These are phyloP conservation scores for Diaphora mendica DNA, from an alignment of 2,888 invertebrate species.

Conservation along the genomic window DNA sequence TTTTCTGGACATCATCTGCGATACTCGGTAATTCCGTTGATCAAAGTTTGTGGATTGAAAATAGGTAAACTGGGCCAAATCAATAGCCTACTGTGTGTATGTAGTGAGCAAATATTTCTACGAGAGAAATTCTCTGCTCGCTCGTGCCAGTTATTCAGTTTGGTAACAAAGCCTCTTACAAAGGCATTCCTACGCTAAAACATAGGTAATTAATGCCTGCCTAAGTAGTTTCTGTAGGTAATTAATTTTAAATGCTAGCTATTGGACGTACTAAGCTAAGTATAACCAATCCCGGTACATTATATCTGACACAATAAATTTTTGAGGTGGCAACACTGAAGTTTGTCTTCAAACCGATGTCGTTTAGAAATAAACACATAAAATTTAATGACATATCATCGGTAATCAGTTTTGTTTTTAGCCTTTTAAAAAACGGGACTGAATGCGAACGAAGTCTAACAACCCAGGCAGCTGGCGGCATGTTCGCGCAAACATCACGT, in stretches of 20 bases:
- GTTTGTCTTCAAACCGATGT: background rate
- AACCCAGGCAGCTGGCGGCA: slow-evolving; percentile 32
- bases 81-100: slow-evolving; percentile 19
- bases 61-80: slow-evolving; percentile 27
- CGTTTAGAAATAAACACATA: background rate
- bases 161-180: background rate
- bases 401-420: slow-evolving; percentile 2
- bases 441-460: slow-evolving; percentile 28
- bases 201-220: background rate
- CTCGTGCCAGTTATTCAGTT: slow-evolving; percentile 1
- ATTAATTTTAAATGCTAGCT: background rate
- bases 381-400: background rate
- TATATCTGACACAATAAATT: background rate
- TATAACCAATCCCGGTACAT: background rate
- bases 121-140: slow-evolving; percentile 10
- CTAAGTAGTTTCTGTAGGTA: background rate
- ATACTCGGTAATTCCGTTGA: too few species aligned
- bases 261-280: background rate
- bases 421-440: too few species aligned
- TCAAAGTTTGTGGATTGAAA: slow-evolving; percentile 11
- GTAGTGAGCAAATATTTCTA: slow-evolving; percentile 15
- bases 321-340: background rate
- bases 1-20: too few species aligned
- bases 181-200: slow-evolving; percentile 3
- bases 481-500: slow-evolving; percentile 21